Percentiles rank a stretch among this genome's conserved stretches.
phyloP scores from a whole-genome alignment of 1,140 invertebrate genomes.

The Trinorchestia longiramus region DNA sequence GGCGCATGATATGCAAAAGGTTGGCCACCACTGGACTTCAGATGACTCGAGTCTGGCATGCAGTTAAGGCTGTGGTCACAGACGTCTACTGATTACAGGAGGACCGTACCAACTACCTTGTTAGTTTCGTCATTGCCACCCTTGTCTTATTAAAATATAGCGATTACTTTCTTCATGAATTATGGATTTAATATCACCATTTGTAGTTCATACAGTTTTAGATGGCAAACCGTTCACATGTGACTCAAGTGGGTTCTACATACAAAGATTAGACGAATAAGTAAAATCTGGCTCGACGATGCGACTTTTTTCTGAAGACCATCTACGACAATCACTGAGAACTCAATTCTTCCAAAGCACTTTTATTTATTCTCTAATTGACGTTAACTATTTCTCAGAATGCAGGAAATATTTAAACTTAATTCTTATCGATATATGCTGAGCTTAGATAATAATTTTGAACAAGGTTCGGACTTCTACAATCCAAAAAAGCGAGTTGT shows the following conservation, averaged over 20 bases:
- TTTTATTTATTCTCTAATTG: background rate
- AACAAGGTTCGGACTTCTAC: background rate
- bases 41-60: too few relatives aligned
- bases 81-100: too few relatives aligned
- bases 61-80: too few relatives aligned
- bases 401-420: background rate
- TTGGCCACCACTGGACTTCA: too few relatives aligned
- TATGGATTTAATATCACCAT: too few relatives aligned
- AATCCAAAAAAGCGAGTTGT: background rate
- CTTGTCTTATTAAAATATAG: too few relatives aligned
- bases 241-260: background rate
- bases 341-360: background rate
- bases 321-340: background rate
- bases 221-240: background rate
- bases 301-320: background rate
- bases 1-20: too few relatives aligned
- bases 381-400: background rate
- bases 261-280: background rate
- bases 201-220: too few relatives aligned
- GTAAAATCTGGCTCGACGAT: background rate
- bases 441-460: background rate
- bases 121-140: too few relatives aligned
- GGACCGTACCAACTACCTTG: too few relatives aligned
- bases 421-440: background rate
- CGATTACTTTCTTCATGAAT: too few relatives aligned